Percentiles rank a stretch among this genome's conserved stretches.
Evolutionary conservation across 2,797 vertebrate species (phyloP).

Genomic region (Gorsachius magnificus): DNA sequence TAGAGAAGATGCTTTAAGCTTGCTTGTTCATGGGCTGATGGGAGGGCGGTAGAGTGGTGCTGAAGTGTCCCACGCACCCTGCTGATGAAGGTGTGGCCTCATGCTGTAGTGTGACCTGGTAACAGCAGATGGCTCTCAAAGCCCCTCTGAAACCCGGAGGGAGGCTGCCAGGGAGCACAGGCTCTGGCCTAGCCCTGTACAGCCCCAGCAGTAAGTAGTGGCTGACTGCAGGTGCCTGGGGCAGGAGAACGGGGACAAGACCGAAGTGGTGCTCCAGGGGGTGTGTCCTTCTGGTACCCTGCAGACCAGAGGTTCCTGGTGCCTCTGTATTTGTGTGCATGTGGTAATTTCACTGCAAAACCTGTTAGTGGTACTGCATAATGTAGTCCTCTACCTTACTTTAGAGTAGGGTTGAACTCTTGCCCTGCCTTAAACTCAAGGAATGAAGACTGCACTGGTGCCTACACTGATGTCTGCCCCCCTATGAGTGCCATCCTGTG

Average conservation of each 20-base stretch:
- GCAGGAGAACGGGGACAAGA: accelerated
- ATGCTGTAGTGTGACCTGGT: neutral
- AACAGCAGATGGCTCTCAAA: conserved; percentile 11
- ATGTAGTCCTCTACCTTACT: neutral
- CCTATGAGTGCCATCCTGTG: neutral
- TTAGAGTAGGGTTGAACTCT: neutral
- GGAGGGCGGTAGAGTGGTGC: neutral
- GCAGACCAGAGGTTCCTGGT: neutral
- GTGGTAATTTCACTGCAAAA: neutral
- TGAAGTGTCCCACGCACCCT: neutral
- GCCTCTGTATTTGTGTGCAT: accelerated
- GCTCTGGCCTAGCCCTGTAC: neutral
- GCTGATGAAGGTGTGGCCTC: too few species aligned
- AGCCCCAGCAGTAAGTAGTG: neutral
- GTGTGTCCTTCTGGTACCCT: neutral
- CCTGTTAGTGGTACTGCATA: neutral
- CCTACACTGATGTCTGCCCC: neutral
- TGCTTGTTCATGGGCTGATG: accelerated
- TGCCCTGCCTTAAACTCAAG: neutral
- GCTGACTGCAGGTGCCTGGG: neutral
- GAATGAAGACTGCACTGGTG: accelerated
- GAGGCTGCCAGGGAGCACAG: neutral
- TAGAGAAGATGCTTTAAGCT: neutral
- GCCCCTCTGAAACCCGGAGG: neutral
- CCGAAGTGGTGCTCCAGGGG: accelerated